Conservation (phyloP, 2,113 vertebrate species). For the Canis aureus region DNA sequence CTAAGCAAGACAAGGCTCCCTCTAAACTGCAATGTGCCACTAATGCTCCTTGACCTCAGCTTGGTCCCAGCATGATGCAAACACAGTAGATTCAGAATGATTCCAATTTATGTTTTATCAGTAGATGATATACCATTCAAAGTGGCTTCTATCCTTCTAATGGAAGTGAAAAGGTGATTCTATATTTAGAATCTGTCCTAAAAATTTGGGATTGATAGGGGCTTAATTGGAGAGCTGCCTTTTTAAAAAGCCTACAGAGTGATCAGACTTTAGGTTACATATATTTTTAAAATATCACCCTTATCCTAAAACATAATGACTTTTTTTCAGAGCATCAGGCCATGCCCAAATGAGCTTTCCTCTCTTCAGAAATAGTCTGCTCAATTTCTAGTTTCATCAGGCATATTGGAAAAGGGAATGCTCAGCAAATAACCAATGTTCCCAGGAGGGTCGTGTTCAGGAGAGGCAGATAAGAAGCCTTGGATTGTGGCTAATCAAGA, state of each 20-base stretch:
- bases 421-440: conserved; percentile 7
- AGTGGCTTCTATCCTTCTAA: background rate
- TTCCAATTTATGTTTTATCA: background rate
- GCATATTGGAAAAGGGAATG: background rate
- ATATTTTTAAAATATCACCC: conserved; percentile 31
- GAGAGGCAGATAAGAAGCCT: background rate
- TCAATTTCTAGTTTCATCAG: background rate
- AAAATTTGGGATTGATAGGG: conserved; percentile 14
- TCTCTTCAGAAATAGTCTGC: background rate
- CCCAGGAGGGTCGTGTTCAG: background rate
- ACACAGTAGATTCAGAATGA: background rate
- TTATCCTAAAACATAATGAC: conserved; percentile 56
- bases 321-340: background rate
- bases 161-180: background rate
- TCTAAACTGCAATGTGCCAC: background rate
- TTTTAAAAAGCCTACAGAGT: background rate
- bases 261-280: background rate
- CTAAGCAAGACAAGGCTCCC: background rate
- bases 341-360: background rate
- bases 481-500: background rate
- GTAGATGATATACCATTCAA: conserved; percentile 12
- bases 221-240: background rate
- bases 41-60: background rate
- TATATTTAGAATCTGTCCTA: conserved; percentile 43
- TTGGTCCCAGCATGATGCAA: background rate